A percentile compares a stretch with the other conserved stretches of the same genome.
phyloP scores from a whole-genome alignment of 2,113 vertebrate genomes.

The Nerophis lumbriciformis region DNA sequence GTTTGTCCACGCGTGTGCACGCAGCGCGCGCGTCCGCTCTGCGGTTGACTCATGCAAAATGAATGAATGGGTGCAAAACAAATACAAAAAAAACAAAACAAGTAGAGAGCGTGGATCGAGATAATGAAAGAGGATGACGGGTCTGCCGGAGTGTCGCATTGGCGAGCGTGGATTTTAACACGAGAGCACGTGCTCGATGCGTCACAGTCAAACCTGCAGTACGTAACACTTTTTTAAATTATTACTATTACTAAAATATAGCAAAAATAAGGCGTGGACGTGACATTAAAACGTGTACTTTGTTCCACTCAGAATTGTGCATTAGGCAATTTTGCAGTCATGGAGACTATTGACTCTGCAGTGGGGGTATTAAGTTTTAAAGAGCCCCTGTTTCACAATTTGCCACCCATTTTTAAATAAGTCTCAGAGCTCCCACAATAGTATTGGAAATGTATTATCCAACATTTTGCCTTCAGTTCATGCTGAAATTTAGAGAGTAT shows the following conservation, averaged over 20 bases:
- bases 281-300: too few species aligned
- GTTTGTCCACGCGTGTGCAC: conserved; percentile 31
- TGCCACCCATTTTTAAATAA: too few species aligned
- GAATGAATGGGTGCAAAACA: not conserved
- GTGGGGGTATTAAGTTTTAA: too few species aligned
- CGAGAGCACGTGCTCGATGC: conserved; percentile 53
- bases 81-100: not conserved
- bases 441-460: too few species aligned
- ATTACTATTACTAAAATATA: not conserved
- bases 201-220: conserved; percentile 35
- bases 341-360: too few species aligned
- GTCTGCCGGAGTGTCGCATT: conserved; percentile 69
- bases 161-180: conserved; percentile 57
- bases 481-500: too few species aligned
- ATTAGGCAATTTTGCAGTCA: too few species aligned
- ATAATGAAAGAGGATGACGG: conserved; percentile 21
- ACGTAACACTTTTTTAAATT: not conserved
- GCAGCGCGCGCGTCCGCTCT: not conserved
- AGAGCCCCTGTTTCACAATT: too few species aligned
- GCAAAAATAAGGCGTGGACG: not conserved
- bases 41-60: not conserved
- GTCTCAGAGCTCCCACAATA: too few species aligned
- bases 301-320: too few species aligned
- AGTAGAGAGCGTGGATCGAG: not conserved
- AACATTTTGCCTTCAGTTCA: too few species aligned